phyloP scores from a whole-genome alignment of 92 coral and sea anemone genomes.

The Porites evermanni region DNA sequence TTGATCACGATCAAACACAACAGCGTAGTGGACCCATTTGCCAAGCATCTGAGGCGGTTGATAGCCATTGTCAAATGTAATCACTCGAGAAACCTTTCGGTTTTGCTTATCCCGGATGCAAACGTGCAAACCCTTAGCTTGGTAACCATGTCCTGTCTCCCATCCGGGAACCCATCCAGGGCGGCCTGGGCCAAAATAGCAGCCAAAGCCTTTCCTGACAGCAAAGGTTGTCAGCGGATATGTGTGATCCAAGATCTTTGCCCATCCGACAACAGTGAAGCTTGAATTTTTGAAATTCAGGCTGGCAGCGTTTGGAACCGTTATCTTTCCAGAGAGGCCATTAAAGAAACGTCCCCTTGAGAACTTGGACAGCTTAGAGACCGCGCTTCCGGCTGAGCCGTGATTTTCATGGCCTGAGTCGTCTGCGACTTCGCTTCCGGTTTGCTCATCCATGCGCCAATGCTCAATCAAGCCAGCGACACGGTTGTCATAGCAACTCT shows the following conservation, averaged over 20 bases:
- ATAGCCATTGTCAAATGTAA: constrained; percentile 62
- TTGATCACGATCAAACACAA: constrained; percentile 69
- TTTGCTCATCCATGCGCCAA: constrained; percentile 86
- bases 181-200: constrained; percentile 57
- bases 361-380: constrained; percentile 66
- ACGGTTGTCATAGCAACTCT: constrained; percentile 49
- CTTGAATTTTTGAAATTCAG: constrained; percentile 65
- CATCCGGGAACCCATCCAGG: constrained; percentile 70
- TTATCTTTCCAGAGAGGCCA: constrained; percentile 43
- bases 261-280: constrained; percentile 77
- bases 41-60: constrained; percentile 50
- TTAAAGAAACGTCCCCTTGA: constrained; percentile 73
- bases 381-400: constrained; percentile 60
- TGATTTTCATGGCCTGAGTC: constrained; percentile 83
- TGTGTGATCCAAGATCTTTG: constrained; percentile 64
- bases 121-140: constrained; percentile 49
- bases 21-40: constrained; percentile 70
- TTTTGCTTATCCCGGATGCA: constrained; percentile 75
- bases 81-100: constrained; percentile 25
- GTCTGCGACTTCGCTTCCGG: constrained; percentile 76
- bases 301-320: constrained; percentile 44
- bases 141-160: constrained; percentile 74
- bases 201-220: constrained; percentile 71
- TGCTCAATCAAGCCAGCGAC: constrained; percentile 62
- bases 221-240: constrained; percentile 82